Evolutionary conservation across 2,113 vertebrate genomes (phyloP), one percentile per base, ranked within the genome.

Genomic region (Dasyurus viverrinus): DNA sequence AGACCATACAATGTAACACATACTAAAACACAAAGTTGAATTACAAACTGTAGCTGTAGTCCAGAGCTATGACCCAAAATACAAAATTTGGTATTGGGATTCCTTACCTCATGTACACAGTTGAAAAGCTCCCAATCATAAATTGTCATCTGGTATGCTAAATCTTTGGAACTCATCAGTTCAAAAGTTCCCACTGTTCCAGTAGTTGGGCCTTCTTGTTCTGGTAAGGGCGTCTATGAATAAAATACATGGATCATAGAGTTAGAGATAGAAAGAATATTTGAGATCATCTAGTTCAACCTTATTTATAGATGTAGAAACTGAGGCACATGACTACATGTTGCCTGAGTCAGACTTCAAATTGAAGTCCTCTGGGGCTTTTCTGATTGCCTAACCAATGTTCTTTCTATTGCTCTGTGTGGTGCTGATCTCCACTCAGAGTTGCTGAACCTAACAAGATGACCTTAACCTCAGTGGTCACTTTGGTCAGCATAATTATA

Each of bases 101-200:
- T 26, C 94, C 96, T 96, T 98, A 99, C 99, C 99, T 99, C 99
- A 92, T 99, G 99, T 7, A 99, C 99, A 93, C 99, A 99, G 98
- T 99, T 99, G 98, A 99, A 99, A 97, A 99, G 99, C 93, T 99
- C 99, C 99, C 99, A 99, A 94, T 99, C 99, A 84, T 99, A 99
- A 94, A 99, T 98, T 3, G 99, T 99, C 99, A 99, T 99, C 96
- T 99, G 99, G 97, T 99, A 99, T 14, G 99, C 99, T 97, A 99
- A 98, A 94, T 99, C 99, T 98, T 99, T 99, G 24, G 99, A 99
- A 98, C 99, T 99, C 99, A 99, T 99, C 97, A 99, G 97, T 98
- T 99, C 99, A 90, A 99, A 99, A 0, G 98, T 99, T 97, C 98
- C 98, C 95, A 99, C 96, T 14, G 99, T 99, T 48, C 99, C 99